Conservation (phyloP, 1,140 invertebrate species). For the Mactra quadrangularis region DNA sequence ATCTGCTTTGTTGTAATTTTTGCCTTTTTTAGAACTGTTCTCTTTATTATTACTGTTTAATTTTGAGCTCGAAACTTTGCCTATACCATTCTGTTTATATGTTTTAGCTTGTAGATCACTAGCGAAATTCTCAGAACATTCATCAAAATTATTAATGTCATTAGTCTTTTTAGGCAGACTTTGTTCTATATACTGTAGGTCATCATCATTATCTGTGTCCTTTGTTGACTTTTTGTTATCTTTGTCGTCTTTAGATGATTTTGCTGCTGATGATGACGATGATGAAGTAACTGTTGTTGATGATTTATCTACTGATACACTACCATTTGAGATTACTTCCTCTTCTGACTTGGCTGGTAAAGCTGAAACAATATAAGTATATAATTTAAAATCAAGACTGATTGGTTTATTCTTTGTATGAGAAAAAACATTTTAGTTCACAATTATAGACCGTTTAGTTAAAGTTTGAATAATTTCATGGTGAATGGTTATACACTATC, state of each 20-base stretch:
- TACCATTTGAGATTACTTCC: constrained; percentile 83
- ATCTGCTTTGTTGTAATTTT: constrained; percentile 78
- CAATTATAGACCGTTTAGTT: too few relatives aligned
- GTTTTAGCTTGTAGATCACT: constrained; percentile 80
- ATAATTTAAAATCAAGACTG: too few relatives aligned
- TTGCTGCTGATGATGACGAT: constrained; percentile 31
- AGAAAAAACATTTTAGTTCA: too few relatives aligned
- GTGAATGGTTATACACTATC: too few relatives aligned
- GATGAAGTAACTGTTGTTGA: constrained; percentile 58
- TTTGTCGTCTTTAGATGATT: constrained; percentile 66
- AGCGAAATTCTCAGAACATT: constrained; percentile 78
- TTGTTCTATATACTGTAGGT: constrained; percentile 81
- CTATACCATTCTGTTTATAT: constrained; percentile 75
- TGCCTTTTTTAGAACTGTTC: constrained; percentile 77
- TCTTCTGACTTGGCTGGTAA: constrained; percentile 81
- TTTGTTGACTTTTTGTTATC: constrained; percentile 71
- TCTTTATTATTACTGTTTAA: constrained; percentile 80
- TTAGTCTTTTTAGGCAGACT: constrained; percentile 75
- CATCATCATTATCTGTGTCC: constrained; percentile 79
- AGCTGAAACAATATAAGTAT: constrained; percentile 70
- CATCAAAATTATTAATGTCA: constrained; percentile 82
- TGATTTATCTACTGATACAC: constrained; percentile 72
- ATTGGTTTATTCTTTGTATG: too few relatives aligned
- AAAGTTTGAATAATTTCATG: too few relatives aligned
- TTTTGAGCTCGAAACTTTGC: constrained; percentile 73